Conservation (phyloP, 2,888 invertebrate species). For the Rhingia rostrata region DNA sequence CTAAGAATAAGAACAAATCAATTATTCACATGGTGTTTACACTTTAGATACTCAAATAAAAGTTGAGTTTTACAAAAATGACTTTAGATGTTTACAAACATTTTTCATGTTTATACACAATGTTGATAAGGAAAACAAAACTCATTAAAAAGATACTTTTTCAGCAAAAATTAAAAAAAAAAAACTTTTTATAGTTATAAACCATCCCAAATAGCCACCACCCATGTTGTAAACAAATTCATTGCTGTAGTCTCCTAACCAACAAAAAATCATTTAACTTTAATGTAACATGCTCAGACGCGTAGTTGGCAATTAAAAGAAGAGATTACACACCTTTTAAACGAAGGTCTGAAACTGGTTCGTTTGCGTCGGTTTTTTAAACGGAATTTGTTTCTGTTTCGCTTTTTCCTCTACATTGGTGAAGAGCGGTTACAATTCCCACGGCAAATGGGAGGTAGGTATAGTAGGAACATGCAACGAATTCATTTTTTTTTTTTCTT, state of each 20-base stretch:
- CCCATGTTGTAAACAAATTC: constrained; percentile 57
- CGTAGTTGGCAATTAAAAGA: constrained; percentile 64
- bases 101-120: too few species aligned
- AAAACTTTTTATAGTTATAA: too few species aligned
- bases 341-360: constrained; percentile 66
- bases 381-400: constrained; percentile 59
- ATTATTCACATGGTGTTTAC: too few species aligned
- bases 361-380: constrained; percentile 49
- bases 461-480: constrained; percentile 53
- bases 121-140: too few species aligned
- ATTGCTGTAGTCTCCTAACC: constrained; percentile 32
- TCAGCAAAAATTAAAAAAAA: too few species aligned
- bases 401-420: constrained; percentile 4
- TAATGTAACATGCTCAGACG: constrained; percentile 71
- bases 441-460: constrained; percentile 43
- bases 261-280: constrained; percentile 25
- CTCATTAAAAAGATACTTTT: too few species aligned
- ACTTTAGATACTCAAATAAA: too few species aligned
- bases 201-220: constrained; percentile 40
- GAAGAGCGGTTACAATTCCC: constrained; percentile 56
- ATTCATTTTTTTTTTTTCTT: constrained; percentile 13
- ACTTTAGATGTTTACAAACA: too few species aligned
- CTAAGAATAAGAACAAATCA: too few species aligned
- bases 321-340: constrained; percentile 71
- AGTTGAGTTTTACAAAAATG: too few species aligned